These are phyloP conservation scores for Syngnathus acus DNA, from an alignment of 2,797 vertebrate species.

Conservation along the genomic window DNA sequence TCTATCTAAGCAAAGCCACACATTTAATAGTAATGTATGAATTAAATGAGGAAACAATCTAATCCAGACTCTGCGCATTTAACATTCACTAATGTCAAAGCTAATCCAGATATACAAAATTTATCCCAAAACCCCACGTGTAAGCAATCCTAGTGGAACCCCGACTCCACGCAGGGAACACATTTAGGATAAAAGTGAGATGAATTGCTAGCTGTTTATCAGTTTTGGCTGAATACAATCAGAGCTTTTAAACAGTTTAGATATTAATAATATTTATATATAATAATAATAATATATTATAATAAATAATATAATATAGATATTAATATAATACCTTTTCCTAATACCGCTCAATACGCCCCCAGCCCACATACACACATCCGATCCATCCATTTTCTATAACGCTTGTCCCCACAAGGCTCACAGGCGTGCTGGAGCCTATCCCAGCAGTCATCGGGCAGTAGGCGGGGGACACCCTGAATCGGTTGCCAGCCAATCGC, in stretches of 20 bases:
- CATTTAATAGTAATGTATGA: constrained; percentile 52
- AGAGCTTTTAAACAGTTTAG: constrained; percentile 33
- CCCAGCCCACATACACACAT: too few species aligned
- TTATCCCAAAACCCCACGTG: constrained; percentile 56
- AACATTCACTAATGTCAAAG: constrained; percentile 55
- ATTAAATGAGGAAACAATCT: constrained; percentile 53
- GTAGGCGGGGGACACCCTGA: too few species aligned
- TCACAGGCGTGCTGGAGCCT: too few species aligned
- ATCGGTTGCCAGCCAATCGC: too few species aligned
- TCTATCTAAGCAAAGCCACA: constrained; percentile 42
- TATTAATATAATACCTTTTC: too few species aligned
- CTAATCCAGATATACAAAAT: constrained; percentile 65
- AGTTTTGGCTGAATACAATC: constrained; percentile 35
- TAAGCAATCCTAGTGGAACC: constrained; percentile 44
- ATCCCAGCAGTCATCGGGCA: too few species aligned
- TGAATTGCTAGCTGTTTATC: constrained; percentile 20
- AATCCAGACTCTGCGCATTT: constrained; percentile 57
- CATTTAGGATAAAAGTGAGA: constrained; percentile 23
- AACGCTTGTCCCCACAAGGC: too few species aligned
- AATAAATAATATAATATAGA: too few species aligned
- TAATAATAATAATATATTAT: too few species aligned
- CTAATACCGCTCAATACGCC: too few species aligned
- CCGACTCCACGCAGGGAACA: constrained; percentile 8
- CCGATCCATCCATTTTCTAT: too few species aligned
- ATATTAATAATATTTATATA: not conserved